phyloP scores from a whole-genome alignment of 2,888 invertebrate species.

The Agrilus biguttatus region DNA sequence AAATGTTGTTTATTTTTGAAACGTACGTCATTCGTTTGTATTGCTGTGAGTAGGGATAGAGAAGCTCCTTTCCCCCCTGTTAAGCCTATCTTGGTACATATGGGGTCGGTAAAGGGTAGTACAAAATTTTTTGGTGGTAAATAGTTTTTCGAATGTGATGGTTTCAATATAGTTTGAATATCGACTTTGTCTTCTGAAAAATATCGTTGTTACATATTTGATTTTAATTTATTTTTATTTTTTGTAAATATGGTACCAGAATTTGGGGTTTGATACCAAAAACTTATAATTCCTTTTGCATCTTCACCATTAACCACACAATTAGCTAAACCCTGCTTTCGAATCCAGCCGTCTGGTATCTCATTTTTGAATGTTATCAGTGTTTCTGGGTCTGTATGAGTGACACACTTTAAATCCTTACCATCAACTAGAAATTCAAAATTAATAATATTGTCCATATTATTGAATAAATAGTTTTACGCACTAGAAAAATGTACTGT shows the following conservation, averaged over 20 bases:
- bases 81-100: conserved; percentile 38
- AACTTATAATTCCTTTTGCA: conserved; percentile 28
- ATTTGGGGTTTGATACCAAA: conserved; percentile 21
- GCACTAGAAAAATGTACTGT: conserved; percentile 36
- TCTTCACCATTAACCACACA: conserved; percentile 23
- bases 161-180: neutral
- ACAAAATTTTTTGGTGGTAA: conserved; percentile 11
- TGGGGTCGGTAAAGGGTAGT: conserved; percentile 30
- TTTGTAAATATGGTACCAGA: neutral
- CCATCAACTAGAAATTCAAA: conserved; percentile 5
- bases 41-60: conserved; percentile 44
- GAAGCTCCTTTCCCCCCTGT: conserved; percentile 74
- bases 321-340: conserved; percentile 16
- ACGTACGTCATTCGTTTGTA: conserved; percentile 32
- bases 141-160: too few species aligned
- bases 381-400: conserved; percentile 15
- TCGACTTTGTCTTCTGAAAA: conserved; percentile 3
- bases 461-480: too few species aligned
- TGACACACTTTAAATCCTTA: conserved; percentile 14
- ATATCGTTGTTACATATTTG: too few species aligned
- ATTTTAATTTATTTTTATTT: conserved; percentile 1
- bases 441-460: too few species aligned
- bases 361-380: conserved; percentile 6
- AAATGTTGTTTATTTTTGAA: neutral
- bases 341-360: conserved; percentile 15